Base-by-base conservation (phyloP, 2,797 vertebrate genomes). In the Oceanodroma leucorhoa region DNA sequence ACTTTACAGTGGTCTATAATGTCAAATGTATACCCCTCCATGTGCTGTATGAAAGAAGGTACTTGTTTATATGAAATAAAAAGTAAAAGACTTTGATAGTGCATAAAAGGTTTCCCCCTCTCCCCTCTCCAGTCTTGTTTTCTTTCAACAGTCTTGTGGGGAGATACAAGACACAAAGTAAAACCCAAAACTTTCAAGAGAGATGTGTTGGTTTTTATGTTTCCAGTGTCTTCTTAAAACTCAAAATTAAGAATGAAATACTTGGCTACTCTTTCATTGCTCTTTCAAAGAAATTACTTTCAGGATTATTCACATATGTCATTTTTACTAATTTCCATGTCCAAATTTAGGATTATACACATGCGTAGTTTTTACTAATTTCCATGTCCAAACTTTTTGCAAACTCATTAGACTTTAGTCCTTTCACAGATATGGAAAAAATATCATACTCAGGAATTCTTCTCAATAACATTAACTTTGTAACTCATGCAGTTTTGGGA, bases 231-330 rank as follows among this genome's bases (percentile, higher is more conserved):
- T 92, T 20, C 19, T 76, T 73, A 89, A 97, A 77, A 69, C n/a
- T 71, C 61, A 93, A 84, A 90, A 91, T 90, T 89, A 83, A 78
- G 70, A 87, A 87, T 43, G 7, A 88, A 86, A 87, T 81, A 13
- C 14, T 87, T 94, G 76, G 76, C 34, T 94, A 66, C 46, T 82
- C 64, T 60, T 88, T 65, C 82, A 83, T 32, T 67, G 14, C 26
- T 93, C 83, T 89, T 94, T 97, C 80, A 91, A 94, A 92, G 83
- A 95, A 96, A 81, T 82, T 45, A 40, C 72, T 70, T 78, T 77
- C 62, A 90, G 61, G 61, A 62, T 73, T 62, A 72, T 72, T 89
- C 82, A 64, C 9, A 10, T 46, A 27, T 53, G 75, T 83, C 34
- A 46, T 27, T 94, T 93, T 91, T 70, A 48, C 45, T 89, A 83